Percentiles rank a stretch among this genome's conserved stretches.
These are phyloP conservation scores for Drosophila kanapiae DNA, from an alignment of 1,140 invertebrate genomes.

Conservation along the genomic window DNA sequence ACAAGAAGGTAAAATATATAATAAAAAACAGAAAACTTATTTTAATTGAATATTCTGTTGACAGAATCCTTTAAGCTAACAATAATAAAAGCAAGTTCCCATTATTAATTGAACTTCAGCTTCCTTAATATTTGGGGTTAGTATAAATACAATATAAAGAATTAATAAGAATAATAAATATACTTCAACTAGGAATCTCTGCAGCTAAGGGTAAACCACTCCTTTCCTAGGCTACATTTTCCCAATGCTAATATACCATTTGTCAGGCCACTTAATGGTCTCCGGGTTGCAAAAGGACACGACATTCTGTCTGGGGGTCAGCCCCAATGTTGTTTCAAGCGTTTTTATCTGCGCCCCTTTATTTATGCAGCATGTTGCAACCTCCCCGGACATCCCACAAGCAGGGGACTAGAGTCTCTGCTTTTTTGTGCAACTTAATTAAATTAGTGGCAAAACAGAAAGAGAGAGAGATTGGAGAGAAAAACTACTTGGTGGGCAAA, in stretches of 20 bases:
- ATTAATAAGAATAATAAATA: background rate
- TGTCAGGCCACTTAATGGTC: constrained; percentile 65
- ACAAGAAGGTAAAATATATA: too few species aligned
- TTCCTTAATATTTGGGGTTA: rapidly evolving
- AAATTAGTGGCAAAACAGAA: constrained; percentile 44
- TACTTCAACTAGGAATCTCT: background rate
- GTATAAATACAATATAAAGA: too few species aligned
- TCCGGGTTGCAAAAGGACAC: constrained; percentile 39
- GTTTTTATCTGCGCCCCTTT: constrained; percentile 67
- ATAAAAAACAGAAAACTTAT: too few species aligned
- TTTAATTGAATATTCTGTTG: too few species aligned
- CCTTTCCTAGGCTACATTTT: constrained; percentile 30
- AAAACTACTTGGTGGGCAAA: constrained; percentile 11
- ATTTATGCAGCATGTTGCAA: constrained; percentile 72
- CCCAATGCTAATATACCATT: constrained; percentile 67
- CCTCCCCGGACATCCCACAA: constrained; percentile 12
- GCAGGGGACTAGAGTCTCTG: constrained; percentile 29
- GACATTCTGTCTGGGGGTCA: constrained; percentile 33
- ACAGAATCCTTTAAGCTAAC: too few species aligned
- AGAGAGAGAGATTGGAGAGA: background rate
- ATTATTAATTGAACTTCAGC: too few species aligned
- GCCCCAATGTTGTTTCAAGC: constrained; percentile 47
- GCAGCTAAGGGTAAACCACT: constrained; percentile 1
- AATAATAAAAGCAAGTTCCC: too few species aligned
- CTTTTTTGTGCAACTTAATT: constrained; percentile 63